These are phyloP conservation scores for Drosophila flavopinicola DNA, from an alignment of 2,888 invertebrate species.

Conservation along the genomic window DNA sequence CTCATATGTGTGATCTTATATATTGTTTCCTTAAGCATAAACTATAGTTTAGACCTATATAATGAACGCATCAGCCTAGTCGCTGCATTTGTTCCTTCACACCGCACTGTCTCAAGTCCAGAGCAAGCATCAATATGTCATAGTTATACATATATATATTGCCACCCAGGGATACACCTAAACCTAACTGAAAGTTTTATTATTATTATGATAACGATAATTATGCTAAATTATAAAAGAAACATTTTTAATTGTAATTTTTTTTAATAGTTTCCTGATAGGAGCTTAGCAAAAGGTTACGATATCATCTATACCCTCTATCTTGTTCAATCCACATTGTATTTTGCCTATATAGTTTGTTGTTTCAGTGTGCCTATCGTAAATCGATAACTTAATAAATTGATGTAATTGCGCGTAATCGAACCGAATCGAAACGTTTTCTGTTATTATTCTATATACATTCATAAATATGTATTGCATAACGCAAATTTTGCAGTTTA, in stretches of 20 bases:
- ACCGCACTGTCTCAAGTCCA: conserved; percentile 2
- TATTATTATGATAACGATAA: conserved; percentile 30
- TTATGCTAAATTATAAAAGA: conserved; percentile 22
- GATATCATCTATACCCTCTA: conserved; percentile 7
- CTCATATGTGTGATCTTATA: conserved; percentile 39
- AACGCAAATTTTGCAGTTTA: conserved; percentile 28
- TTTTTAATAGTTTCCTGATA: conserved; percentile 2
- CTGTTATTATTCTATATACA: conserved; percentile 18
- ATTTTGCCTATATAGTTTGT: conserved; percentile 14
- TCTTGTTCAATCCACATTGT: not conserved
- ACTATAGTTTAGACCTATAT: conserved; percentile 13
- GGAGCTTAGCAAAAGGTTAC: not conserved
- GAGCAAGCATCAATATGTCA: conserved; percentile 9
- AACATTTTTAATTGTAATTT: conserved; percentile 16
- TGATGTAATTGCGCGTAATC: conserved; percentile 15
- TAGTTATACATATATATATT: conserved; percentile 17
- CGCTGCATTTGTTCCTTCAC: conserved; percentile 39
- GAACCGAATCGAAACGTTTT: conserved; percentile 20
- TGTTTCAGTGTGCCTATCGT: conserved; percentile 29
- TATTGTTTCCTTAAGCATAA: conserved; percentile 31
- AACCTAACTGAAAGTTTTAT: conserved; percentile 38
- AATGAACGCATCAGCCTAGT: conserved; percentile 26
- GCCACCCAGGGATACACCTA: conserved; percentile 48
- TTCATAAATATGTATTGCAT: conserved; percentile 25
- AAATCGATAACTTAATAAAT: conserved; percentile 27